These are phyloP conservation scores for Peribatodes rhomboidaria DNA, from an alignment of 2,888 invertebrate genomes.

Conservation along the genomic window DNA sequence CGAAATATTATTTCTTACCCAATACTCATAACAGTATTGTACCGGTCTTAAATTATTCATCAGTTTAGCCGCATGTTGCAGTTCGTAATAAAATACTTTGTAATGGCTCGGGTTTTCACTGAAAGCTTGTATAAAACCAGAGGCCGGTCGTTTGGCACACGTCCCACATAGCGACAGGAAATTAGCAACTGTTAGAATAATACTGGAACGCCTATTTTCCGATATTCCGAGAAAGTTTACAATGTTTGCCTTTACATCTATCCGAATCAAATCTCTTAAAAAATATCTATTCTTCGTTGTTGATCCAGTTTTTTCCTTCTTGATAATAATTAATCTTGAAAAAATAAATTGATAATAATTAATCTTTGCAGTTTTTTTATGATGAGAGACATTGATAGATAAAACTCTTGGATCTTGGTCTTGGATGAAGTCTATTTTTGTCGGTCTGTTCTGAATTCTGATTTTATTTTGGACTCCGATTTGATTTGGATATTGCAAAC, in stretches of 20 bases:
- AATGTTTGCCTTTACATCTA: not conserved
- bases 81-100: slow-evolving; percentile 11
- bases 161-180: slow-evolving; percentile 15
- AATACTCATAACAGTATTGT: not conserved
- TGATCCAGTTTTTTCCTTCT: too few species aligned
- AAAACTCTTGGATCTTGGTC: too few species aligned
- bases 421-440: too few species aligned
- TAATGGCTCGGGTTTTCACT: slow-evolving; percentile 5
- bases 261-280: not conserved
- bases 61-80: not conserved
- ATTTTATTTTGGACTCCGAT: too few species aligned
- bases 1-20: not conserved
- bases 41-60: not conserved
- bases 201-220: slow-evolving; percentile 11
- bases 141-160: slow-evolving; percentile 5
- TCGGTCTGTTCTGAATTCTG: too few species aligned
- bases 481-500: too few species aligned
- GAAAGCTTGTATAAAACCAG: slow-evolving; percentile 4
- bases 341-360: too few species aligned
- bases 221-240: not conserved
- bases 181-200: slow-evolving; percentile 1
- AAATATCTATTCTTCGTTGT: not conserved
- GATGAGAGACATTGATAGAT: too few species aligned
- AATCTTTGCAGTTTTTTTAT: too few species aligned
- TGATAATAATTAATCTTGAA: too few species aligned